Base-by-base conservation (phyloP, 2,797 vertebrate genomes). In the Smutsia temminckii region DNA sequence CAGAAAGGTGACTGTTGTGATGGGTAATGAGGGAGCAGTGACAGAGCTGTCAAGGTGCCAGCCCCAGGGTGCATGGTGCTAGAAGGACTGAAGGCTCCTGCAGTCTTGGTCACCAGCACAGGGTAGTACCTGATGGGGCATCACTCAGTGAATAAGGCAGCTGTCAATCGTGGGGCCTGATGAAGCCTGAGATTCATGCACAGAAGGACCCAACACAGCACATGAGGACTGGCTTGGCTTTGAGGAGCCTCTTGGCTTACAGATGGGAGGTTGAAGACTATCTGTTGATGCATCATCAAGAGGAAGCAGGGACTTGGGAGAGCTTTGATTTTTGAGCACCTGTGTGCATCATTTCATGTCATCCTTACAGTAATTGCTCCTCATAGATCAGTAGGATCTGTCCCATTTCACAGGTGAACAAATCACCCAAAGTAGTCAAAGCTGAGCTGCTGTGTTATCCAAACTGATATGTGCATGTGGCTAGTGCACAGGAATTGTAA, bases 1-100 rank as follows among this genome's bases (percentile, higher is more conserved):
- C 89, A 95, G 49, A 72, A 95, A 96, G 83, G 95, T 95, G 88
- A 96, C 95, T 91, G 37, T 95, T 32, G 27, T 0, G 0, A 71
- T 40, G 91, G 83, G 68, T 88, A 93, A 95, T 84, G 83, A 95
- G 53, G 72, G 29, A 84, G 49, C 21, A 23, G 29, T 64, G 37
- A 66, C 83, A 61, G 2, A 14, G 42, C 63, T 95, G 89, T 64
- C 91, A 84, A 94, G 78, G 59, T 1, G 0, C 79, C 57, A 95
- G 63, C 53, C 64, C 90, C 1, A 0, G 13, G 40, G 8, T 80
- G 6, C 40, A 18, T 17, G 42, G 23, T 0, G 0, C 6, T 6
- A 25, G 40, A 46, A 95, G 77, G 34, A 83, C 57, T 85, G 32
- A 61, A 42, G 29, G 49, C 32, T 85, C 68, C 40, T 63, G 9